Conservation (phyloP, 2,113 vertebrate genomes). For the Epinephelus cyanopodus region DNA sequence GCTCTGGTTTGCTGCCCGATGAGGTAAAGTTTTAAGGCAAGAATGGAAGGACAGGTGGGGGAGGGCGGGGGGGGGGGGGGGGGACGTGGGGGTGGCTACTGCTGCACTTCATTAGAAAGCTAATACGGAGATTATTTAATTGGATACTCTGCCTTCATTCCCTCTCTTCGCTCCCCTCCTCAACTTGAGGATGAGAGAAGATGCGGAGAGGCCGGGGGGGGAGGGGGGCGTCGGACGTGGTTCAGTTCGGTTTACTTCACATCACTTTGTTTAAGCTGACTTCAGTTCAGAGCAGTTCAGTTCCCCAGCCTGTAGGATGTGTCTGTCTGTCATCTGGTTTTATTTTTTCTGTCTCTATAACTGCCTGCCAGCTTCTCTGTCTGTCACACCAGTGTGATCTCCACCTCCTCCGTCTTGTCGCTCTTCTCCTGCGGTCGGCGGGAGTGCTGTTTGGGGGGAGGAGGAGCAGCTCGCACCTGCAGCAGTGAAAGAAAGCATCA, state of each 20-base stretch:
- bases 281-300: constrained; percentile 65
- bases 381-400: constrained; percentile 95
- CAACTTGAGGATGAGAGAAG: constrained; percentile 47
- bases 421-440: constrained; percentile 91
- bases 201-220: constrained; percentile 22
- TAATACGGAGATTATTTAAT: constrained; percentile 54
- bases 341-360: constrained; percentile 25
- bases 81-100: constrained; percentile 45
- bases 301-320: constrained; percentile 42
- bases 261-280: constrained; percentile 49
- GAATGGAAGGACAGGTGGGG: constrained; percentile 64
- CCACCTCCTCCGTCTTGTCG: constrained; percentile 97
- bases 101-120: constrained; percentile 70
- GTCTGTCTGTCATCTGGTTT: constrained; percentile 41
- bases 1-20: constrained; percentile 60
- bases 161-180: constrained; percentile 45
- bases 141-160: constrained; percentile 38
- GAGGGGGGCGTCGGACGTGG: neutral
- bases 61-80: constrained; percentile 29
- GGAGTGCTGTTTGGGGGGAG: constrained; percentile 93
- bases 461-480: constrained; percentile 96
- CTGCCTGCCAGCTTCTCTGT: constrained; percentile 25
- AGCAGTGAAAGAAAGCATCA: constrained; percentile 13
- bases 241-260: constrained; percentile 55
- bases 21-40: constrained; percentile 82